These are phyloP conservation scores for Nemotelus pantherinus DNA, from an alignment of 2,888 invertebrate genomes.

Conservation along the genomic window DNA sequence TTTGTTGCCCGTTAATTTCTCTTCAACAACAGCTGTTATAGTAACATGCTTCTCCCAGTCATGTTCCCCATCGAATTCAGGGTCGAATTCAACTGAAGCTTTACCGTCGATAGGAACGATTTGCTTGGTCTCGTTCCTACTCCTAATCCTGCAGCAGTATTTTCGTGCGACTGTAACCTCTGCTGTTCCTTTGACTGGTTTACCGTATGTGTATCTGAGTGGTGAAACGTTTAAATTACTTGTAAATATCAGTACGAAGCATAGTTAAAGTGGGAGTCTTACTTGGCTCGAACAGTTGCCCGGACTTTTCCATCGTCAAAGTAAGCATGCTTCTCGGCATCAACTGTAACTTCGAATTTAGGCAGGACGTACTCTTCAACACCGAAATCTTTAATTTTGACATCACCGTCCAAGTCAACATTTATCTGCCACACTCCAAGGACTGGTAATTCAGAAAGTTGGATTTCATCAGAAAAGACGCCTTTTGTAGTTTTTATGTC, in stretches of 20 bases:
- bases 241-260: not conserved
- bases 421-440: slow-evolving; percentile 89
- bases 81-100: slow-evolving; percentile 78
- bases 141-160: slow-evolving; percentile 66
- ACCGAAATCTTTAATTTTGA: slow-evolving; percentile 65
- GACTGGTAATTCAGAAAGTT: slow-evolving; percentile 83
- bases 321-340: slow-evolving; percentile 83
- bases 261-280: slow-evolving; percentile 3
- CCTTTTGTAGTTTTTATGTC: slow-evolving; percentile 75
- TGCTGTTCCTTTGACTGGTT: slow-evolving; percentile 86
- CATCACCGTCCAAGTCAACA: slow-evolving; percentile 69
- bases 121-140: slow-evolving; percentile 69
- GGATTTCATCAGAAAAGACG: slow-evolving; percentile 79
- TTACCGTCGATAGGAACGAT: slow-evolving; percentile 74
- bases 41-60: slow-evolving; percentile 76
- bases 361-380: slow-evolving; percentile 94
- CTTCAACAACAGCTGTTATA: slow-evolving; percentile 89
- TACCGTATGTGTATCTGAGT: slow-evolving; percentile 82
- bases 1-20: slow-evolving; percentile 81
- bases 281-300: slow-evolving; percentile 86
- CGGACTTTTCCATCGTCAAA: slow-evolving; percentile 81
- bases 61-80: slow-evolving; percentile 63
- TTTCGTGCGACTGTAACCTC: slow-evolving; percentile 82
- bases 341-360: slow-evolving; percentile 89
- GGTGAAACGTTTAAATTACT: too few species aligned